Percentiles rank a stretch among this genome's conserved stretches.
These are phyloP conservation scores for Autographa gamma DNA, from an alignment of 2,888 invertebrate genomes.

Conservation along the genomic window DNA sequence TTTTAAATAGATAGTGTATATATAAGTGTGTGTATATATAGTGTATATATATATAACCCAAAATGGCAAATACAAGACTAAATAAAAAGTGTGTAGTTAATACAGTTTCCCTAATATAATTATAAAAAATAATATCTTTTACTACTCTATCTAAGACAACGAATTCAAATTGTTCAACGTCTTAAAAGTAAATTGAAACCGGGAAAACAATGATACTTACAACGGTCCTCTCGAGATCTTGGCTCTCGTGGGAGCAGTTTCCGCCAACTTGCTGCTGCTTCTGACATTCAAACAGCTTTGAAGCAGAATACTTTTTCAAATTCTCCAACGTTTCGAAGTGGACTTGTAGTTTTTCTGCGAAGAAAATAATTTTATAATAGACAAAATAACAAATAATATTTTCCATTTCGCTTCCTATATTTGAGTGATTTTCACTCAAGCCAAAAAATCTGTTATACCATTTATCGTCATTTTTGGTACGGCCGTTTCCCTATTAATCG, in stretches of 20 bases:
- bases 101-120: background rate
- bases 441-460: background rate
- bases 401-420: no score
- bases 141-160: background rate
- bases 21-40: no score
- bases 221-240: conserved; percentile 85
- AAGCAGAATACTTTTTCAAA: conserved; percentile 85
- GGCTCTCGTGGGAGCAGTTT: conserved; percentile 86
- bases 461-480: background rate
- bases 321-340: conserved; percentile 86
- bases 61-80: background rate
- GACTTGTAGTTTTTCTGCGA: conserved; percentile 84
- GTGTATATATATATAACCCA: no score
- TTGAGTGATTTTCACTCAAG: no score
- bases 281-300: conserved; percentile 85
- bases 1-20: background rate
- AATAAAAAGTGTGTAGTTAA: background rate
- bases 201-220: conserved; percentile 67
- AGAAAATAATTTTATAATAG: background rate
- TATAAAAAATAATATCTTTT: background rate
- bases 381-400: no score
- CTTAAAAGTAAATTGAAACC: conserved; percentile 7
- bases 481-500: background rate
- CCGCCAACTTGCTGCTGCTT: conserved; percentile 86
- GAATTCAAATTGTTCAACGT: background rate